Evolutionary conservation across 1,140 invertebrate genomes (phyloP).

Genomic region (Choristoneura fumiferana): DNA sequence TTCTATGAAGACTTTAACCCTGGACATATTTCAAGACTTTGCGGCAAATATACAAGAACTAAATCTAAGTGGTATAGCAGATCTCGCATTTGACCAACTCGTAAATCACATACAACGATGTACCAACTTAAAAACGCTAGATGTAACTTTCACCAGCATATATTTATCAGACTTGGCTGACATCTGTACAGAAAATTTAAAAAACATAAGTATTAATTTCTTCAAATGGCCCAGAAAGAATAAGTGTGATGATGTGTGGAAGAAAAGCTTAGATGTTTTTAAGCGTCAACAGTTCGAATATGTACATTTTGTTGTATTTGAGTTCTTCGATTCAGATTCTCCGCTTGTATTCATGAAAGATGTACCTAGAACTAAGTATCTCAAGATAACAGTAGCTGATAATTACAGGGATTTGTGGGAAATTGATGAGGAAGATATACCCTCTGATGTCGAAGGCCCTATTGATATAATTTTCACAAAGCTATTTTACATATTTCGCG

Average conservation of each 20-base stretch:
- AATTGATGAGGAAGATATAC: conserved; percentile 1
- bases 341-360: conserved; percentile 28
- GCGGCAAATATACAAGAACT: conserved; percentile 24
- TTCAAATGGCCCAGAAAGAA: conserved; percentile 25
- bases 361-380: conserved; percentile 21
- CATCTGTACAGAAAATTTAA: conserved; percentile 25
- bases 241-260: conserved; percentile 17
- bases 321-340: conserved; percentile 25
- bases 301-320: conserved; percentile 30
- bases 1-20: conserved; percentile 21
- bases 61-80: conserved; percentile 29
- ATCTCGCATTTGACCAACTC: conserved; percentile 23
- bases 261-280: conserved; percentile 20
- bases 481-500: conserved; percentile 25
- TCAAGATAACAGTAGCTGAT: conserved; percentile 33
- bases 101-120: conserved; percentile 23
- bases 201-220: conserved; percentile 32
- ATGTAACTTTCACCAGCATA: conserved; percentile 31
- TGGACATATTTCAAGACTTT: conserved; percentile 23
- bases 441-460: background rate
- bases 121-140: conserved; percentile 25
- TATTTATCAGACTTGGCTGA: conserved; percentile 27
- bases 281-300: conserved; percentile 22
- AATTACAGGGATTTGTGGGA: conserved; percentile 30
- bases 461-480: conserved; percentile 25